Evolutionary conservation across 2,113 vertebrate species (phyloP), one percentile per base, ranked within the genome.

Genomic region (Cervus canadensis): DNA sequence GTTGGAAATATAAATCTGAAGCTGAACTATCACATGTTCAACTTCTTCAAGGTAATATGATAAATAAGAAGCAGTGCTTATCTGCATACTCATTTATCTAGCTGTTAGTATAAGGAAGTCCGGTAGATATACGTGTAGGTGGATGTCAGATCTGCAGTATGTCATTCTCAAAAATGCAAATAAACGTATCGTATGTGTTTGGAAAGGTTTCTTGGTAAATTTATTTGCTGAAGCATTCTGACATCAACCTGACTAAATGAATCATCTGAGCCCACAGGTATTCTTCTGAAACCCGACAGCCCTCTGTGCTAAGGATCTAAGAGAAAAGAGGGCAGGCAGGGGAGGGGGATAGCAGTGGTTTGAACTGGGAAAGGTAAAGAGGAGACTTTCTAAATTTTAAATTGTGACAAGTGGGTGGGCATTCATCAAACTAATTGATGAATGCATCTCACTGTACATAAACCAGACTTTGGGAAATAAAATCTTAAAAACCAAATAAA

Each of bases 131-230:
- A 52, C 0, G 0, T 23, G 17, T 3, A 81, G 52, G 45, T 33
- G 54, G 17, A 23, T 40, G 59, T 81, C 50, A 91, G 60, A 62
- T 26, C 40, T 81, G 8, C 56, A 59, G 16, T 57, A 52, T 48
- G 54, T 85, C 92, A 78, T 54, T 74, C 60, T 93, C 62, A 95
- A 91, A 87, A 43, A 95, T 85, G 83, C 52, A 89, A 60, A 89
- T 52, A 86, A 50, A 59, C 14, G 26, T 78, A 54, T 2, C 40
- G 43, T 33, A n/a, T 40, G 28, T 9, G 43, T 54, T 40, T 87
- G 62, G 56, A 60, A 89, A 89, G 45, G 33, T 89, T 83, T 25
- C 71, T 76, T 52, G 62, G 56, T 59, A 36, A 60, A 89, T n/a
- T 54, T 45, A 57, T 74, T 86, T 76, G 23, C 67, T 81, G 60